Base-by-base conservation (phyloP, 2,888 invertebrate genomes). In the Sarcophaga carnaria region DNA sequence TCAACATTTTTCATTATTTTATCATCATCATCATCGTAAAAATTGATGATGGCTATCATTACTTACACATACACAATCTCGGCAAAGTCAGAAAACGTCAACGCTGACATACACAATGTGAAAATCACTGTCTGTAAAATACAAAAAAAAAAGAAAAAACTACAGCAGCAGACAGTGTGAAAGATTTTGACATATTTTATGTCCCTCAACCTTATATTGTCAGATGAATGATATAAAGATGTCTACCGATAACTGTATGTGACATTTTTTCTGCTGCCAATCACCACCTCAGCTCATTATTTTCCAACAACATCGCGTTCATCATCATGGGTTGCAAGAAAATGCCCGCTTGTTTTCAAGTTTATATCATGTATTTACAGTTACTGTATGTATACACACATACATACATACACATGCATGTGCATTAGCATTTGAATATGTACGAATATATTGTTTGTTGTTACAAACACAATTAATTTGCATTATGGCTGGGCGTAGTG, bases 11-110 rank as follows among this genome's bases (percentile, higher is more conserved):
- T 54, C 54, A 54, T 54, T 54, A 10, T 54, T 14, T 54, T 54
- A 14, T 54, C 54, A 54, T 83, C 60, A 67, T 76, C 79, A 76
- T 79, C 60, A 67, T 76, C 79, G 72, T 79, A 80, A 80, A 75
- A 75, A 71, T 79, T 83, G 79, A 80, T 80, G 80, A 80, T 80
- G 80, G 59, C 75, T 27, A 72, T 79, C 79, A 80, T 80, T 76
- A 47, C 75, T 47, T 67, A 75, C 79, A 75, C 66, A 82, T 64
- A 82, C 49, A 45, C 47, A 45, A 22, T 71, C 71, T 54, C 11
- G 27, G 47, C 37, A 64, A 25, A 25, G 62, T 25, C 14, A 27
- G 45, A 54, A 64, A 71, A 77, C 49, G 49, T 64, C 60, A 63
- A 22, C 63, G 45, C 8, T 67, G 67, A 45, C 63, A 62, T 37